Evolutionary conservation across 2,888 invertebrate genomes (phyloP), one percentile per base, ranked within the genome.

Genomic region (Cyaniris semiargus): DNA sequence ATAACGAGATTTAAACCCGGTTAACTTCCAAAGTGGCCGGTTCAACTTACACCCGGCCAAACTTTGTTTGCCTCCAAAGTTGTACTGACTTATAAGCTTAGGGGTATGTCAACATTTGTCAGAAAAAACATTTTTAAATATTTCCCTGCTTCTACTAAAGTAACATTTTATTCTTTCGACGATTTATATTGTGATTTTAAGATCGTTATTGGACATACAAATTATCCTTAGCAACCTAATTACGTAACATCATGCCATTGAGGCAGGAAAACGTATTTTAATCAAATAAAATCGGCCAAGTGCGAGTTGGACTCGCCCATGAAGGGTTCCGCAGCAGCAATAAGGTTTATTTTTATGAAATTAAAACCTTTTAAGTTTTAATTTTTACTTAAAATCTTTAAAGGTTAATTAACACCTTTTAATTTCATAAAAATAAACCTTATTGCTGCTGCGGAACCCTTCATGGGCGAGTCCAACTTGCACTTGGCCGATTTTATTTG

Each of bases 191-290:
- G 4, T 18, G 15, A 53, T 53, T 18, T 18, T 15, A 53, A 48
- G 44, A 48, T 44, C 44, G 31, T 34, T 34, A 34, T 44, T 44
- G 10, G 10, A 44, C 3, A 44, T 13, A 44, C 44, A 44, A 44
- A 44, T 44, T 44, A 53, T 53, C 53, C 53, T 53, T 4, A 53
- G 18, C 53, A 18, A 13, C 10, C 44, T 44, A 18, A 53, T 53
- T 53, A 18, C 15, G 3, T 53, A 53, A 53, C 53, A 53, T 70
- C 6, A 34, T 70, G n/a, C 15, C 70, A 70, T 34, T 21, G 70
- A 34, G 70, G 21, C 27, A 70, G 70, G 38, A 71, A 71, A 71
- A 71, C n/a, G 71, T 34, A n/a, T 34, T 38, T 8, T 71, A 38
- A 71, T 71, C 71, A 76, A 80, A 71, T 80, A 78, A 78, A n/a